Conservation (phyloP, 2,888 invertebrate genomes). For the Hecatera dysodea region DNA sequence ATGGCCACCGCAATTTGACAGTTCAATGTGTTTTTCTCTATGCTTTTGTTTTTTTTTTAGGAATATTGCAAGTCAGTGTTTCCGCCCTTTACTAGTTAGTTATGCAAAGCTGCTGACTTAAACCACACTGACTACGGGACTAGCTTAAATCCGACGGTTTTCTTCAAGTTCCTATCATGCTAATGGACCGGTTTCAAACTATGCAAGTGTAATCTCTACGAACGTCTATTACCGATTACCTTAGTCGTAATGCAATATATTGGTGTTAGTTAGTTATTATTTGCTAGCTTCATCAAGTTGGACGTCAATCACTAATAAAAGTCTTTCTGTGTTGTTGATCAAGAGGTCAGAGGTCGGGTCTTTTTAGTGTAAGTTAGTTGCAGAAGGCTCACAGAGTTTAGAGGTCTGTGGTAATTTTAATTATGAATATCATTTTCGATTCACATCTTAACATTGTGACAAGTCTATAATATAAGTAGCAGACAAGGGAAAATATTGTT, state of each 20-base stretch:
- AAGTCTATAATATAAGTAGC: neutral
- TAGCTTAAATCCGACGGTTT: constrained; percentile 36
- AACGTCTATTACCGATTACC: constrained; percentile 43
- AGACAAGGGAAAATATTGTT: neutral
- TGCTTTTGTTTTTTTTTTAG: neutral
- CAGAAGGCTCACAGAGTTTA: constrained; percentile 26
- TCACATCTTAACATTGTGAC: neutral
- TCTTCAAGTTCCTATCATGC: constrained; percentile 35
- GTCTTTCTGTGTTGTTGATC: constrained; percentile 48
- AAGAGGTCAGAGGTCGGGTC: constrained; percentile 52
- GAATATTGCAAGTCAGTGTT: neutral
- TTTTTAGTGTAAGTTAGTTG: neutral
- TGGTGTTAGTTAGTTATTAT: constrained; percentile 20
- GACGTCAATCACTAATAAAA: constrained; percentile 42
- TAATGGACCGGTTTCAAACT: constrained; percentile 34
- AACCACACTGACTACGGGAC: constrained; percentile 8
- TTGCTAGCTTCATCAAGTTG: constrained; percentile 35
- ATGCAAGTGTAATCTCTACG: constrained; percentile 28
- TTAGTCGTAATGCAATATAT: constrained; percentile 39
- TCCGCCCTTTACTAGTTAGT: neutral
- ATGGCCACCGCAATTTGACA: neutral
- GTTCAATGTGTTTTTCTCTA: neutral
- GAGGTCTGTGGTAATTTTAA: neutral
- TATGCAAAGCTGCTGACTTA: constrained; percentile 20
- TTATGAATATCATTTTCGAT: neutral